A percentile compares a stretch with the other conserved stretches of the same genome.
These are phyloP conservation scores for Rhyacichthys aspro DNA, from an alignment of 2,797 vertebrate genomes.

Conservation along the genomic window DNA sequence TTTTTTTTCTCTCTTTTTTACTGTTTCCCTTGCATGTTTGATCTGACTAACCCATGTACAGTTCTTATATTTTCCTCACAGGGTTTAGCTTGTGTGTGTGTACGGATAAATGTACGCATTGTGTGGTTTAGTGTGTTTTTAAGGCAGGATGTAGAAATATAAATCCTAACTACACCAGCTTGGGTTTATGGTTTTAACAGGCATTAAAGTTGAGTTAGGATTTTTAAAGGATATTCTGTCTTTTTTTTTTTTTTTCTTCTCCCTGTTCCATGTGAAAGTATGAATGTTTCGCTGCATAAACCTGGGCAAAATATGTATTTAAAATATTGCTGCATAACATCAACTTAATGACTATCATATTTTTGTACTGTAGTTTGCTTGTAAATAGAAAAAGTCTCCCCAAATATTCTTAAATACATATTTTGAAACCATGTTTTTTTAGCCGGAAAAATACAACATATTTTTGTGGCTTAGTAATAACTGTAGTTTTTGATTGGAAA, in stretches of 20 bases:
- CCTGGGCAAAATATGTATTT: constrained; percentile 36
- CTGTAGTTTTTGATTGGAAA: constrained; percentile 2
- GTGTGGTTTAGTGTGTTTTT: constrained; percentile 17
- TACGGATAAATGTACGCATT: constrained; percentile 21
- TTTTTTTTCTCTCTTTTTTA: constrained; percentile 51
- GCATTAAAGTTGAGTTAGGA: constrained; percentile 27
- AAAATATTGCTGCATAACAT: background rate
- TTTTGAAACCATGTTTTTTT: constrained; percentile 29
- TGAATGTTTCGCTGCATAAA: constrained; percentile 18
- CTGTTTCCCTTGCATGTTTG: constrained; percentile 72
- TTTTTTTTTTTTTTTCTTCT: constrained; percentile 5
- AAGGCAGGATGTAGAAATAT: constrained; percentile 1
- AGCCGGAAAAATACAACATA: constrained; percentile 20
- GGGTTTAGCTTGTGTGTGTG: constrained; percentile 37
- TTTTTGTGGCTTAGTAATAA: constrained; percentile 19
- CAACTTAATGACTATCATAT: no score
- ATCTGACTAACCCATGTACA: constrained; percentile 44
- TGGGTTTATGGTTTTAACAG: background rate
- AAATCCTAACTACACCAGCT: constrained; percentile 44
- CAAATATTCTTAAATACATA: constrained; percentile 19
- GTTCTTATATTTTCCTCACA: constrained; percentile 46
- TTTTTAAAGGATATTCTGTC: constrained; percentile 17
- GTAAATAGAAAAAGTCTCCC: no score
- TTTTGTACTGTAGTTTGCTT: no score
- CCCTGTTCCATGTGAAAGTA: constrained; percentile 14